Conservation (phyloP, 2,888 invertebrate genomes). For the Phyllotreta striolata region DNA sequence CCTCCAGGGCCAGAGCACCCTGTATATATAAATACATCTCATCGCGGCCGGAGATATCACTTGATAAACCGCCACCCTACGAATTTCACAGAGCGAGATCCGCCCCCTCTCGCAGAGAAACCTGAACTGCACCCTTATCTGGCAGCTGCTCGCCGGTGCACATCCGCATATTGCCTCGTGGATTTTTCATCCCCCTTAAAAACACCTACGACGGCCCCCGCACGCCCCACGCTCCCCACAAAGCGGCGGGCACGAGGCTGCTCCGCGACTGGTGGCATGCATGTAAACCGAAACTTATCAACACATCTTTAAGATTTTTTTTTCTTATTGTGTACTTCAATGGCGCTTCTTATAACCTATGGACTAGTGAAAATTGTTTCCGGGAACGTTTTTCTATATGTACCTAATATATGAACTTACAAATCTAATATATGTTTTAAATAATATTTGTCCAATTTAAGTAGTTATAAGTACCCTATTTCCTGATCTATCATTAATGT, state of each 20-base stretch:
- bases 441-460: too few species aligned
- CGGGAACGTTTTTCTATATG: too few species aligned
- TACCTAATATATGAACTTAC: too few species aligned
- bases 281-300: constrained; percentile 45
- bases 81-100: constrained; percentile 29
- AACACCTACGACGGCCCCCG: constrained; percentile 41
- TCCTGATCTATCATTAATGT: not conserved
- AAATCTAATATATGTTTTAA: too few species aligned
- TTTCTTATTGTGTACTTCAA: constrained; percentile 31
- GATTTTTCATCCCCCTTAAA: constrained; percentile 43
- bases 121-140: constrained; percentile 43
- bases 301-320: constrained; percentile 47
- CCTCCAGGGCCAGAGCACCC: not conserved
- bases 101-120: constrained; percentile 41
- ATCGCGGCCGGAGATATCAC: constrained; percentile 33
- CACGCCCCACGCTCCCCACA: constrained; percentile 29
- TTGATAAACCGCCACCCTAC: constrained; percentile 35
- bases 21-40: constrained; percentile 22
- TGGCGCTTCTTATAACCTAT: constrained; percentile 25
- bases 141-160: constrained; percentile 48
- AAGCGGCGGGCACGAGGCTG: constrained; percentile 24
- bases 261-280: constrained; percentile 36
- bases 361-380: too few species aligned
- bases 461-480: not conserved
- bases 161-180: constrained; percentile 46